Conservation (phyloP, 1,140 invertebrate genomes). For the Sarcophaga bullata region DNA sequence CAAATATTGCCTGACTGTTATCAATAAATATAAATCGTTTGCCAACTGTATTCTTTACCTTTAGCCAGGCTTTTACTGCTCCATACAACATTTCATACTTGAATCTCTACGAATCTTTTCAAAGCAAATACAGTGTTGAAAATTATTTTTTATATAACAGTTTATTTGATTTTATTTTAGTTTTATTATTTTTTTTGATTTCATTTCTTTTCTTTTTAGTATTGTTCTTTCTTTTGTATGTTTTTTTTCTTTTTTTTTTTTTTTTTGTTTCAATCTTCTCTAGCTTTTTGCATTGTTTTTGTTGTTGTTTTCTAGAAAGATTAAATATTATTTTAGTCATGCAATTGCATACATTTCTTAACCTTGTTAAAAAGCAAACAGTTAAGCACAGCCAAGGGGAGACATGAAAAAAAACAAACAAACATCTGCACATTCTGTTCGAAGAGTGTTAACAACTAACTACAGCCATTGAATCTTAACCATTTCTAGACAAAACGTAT, state of each 20-base stretch:
- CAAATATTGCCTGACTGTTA: constrained; percentile 36
- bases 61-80: too few species aligned
- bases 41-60: too few species aligned
- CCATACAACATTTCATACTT: too few species aligned
- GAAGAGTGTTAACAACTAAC: neutral
- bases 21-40: constrained; percentile 33
- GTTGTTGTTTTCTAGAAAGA: neutral
- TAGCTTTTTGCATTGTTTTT: too few species aligned
- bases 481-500: neutral
- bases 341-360: constrained; percentile 4
- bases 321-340: constrained; percentile 27
- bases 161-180: neutral
- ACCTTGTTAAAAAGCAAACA: constrained; percentile 5
- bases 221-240: neutral
- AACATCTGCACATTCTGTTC: neutral
- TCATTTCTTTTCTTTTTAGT: neutral
- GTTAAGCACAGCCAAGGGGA: neutral
- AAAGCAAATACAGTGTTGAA: neutral
- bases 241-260: too few species aligned
- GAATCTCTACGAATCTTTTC: too few species aligned
- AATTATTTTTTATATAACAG: constrained; percentile 26
- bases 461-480: neutral
- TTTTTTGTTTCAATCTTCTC: too few species aligned
- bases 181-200: neutral
- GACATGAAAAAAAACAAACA: neutral